Evolutionary conservation across 2,113 vertebrate species (phyloP).

Genomic region (Muntiacus reevesi): DNA sequence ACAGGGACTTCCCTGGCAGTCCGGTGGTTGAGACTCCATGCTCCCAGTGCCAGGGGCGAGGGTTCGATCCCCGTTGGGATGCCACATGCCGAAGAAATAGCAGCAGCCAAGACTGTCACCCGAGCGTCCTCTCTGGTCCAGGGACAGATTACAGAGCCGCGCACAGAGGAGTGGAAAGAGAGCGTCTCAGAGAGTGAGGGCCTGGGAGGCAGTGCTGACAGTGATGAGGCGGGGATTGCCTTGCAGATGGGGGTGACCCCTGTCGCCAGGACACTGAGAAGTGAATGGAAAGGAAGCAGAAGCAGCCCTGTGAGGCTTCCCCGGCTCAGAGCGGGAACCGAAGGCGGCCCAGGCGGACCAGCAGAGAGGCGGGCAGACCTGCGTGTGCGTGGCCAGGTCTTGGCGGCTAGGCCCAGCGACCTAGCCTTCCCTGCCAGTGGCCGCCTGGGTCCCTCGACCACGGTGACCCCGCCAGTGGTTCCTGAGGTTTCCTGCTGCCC

Average conservation of each 20-base stretch:
- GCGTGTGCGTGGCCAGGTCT: fast-evolving
- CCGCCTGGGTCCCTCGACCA: fast-evolving
- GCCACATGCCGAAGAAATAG: background rate
- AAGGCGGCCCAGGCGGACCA: fast-evolving
- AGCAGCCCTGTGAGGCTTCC: fast-evolving
- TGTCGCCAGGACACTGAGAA: fast-evolving
- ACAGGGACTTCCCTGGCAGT: background rate
- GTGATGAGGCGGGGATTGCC: fast-evolving
- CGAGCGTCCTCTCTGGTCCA: fast-evolving
- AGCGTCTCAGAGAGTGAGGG: fast-evolving
- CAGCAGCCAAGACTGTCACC: background rate
- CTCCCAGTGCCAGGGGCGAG: background rate
- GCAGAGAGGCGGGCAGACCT: fast-evolving
- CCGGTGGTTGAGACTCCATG: background rate
- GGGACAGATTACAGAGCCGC: background rate
- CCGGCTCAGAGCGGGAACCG: background rate
- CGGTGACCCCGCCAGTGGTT: background rate
- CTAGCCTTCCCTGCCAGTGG: background rate
- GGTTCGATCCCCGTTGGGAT: background rate
- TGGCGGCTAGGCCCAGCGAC: fast-evolving
- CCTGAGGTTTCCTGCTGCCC: background rate
- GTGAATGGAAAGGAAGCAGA: background rate
- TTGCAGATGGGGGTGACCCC: too few species aligned
- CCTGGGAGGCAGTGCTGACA: fast-evolving
- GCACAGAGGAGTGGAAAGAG: too few species aligned